Evolutionary conservation across 2,888 invertebrate species (phyloP).

Genomic region (Tenthredo distinguenda): DNA sequence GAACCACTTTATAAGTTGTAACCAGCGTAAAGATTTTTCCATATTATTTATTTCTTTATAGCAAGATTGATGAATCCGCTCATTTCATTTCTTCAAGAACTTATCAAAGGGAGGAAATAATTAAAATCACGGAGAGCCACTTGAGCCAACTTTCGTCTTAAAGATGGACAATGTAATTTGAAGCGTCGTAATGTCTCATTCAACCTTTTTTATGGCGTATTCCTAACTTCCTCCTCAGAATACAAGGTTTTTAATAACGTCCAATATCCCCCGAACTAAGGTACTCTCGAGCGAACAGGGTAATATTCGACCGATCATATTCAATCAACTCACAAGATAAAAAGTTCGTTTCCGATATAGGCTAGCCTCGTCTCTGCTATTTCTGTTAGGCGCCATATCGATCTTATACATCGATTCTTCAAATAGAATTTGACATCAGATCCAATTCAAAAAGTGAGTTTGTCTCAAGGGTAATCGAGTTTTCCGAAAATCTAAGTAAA

Average conservation of each 20-base stretch:
- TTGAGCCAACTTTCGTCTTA: no score
- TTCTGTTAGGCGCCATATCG: background rate
- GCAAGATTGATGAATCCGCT: background rate
- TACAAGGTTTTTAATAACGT: background rate
- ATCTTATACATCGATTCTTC: background rate
- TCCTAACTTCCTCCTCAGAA: background rate
- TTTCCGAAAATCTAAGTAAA: background rate
- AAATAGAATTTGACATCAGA: background rate
- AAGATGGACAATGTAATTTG: background rate
- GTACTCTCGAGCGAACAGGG: background rate
- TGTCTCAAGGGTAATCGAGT: background rate
- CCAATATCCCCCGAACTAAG: background rate
- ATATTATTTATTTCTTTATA: background rate
- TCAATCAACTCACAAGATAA: background rate
- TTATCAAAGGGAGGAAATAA: slow-evolving; percentile 4
- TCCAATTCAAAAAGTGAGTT: background rate
- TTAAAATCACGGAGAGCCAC: background rate
- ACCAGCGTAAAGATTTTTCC: background rate
- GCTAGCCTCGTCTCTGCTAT: background rate
- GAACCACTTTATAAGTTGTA: background rate
- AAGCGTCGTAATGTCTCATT: background rate
- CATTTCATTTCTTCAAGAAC: background rate
- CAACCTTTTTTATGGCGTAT: background rate
- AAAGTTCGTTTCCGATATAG: background rate
- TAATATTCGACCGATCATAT: background rate